These are phyloP conservation scores for Chloebia gouldiae DNA, from an alignment of 2,113 vertebrate species.

Conservation along the genomic window DNA sequence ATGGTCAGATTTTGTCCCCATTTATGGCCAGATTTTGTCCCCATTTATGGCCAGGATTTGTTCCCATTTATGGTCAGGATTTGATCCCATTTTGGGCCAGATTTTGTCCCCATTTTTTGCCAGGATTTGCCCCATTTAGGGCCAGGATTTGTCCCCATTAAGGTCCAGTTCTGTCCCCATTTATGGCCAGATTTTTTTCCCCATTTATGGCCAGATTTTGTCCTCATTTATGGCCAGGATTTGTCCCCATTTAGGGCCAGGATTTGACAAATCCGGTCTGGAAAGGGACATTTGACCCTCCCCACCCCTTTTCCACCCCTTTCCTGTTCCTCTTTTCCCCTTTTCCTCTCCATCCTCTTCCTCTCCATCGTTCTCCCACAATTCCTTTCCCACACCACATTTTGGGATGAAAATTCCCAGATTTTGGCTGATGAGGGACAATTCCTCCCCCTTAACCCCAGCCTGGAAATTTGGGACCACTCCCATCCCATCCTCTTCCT, in stretches of 20 bases:
- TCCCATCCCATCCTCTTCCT: not conserved
- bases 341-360: not conserved
- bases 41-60: accelerated
- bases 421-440: not conserved
- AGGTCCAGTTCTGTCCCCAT: not conserved
- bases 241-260: not conserved
- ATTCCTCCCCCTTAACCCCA: not conserved
- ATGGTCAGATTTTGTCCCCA: too few relatives aligned
- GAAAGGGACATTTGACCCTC: not conserved
- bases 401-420: not conserved
- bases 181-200: accelerated
- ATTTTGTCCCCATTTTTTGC: too few relatives aligned
- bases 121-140: too few relatives aligned
- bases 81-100: accelerated
- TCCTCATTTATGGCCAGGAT: not conserved
- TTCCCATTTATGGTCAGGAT: accelerated
- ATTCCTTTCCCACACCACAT: not conserved
- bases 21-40: accelerated
- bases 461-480: not conserved
- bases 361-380: not conserved
- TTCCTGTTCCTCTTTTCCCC: not conserved
- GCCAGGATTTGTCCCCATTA: not conserved
- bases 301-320: not conserved
- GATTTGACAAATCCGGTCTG: not conserved
- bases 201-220: not conserved